These are phyloP conservation scores for Goniozus legneri DNA, from an alignment of 1,140 invertebrate species.

Conservation along the genomic window DNA sequence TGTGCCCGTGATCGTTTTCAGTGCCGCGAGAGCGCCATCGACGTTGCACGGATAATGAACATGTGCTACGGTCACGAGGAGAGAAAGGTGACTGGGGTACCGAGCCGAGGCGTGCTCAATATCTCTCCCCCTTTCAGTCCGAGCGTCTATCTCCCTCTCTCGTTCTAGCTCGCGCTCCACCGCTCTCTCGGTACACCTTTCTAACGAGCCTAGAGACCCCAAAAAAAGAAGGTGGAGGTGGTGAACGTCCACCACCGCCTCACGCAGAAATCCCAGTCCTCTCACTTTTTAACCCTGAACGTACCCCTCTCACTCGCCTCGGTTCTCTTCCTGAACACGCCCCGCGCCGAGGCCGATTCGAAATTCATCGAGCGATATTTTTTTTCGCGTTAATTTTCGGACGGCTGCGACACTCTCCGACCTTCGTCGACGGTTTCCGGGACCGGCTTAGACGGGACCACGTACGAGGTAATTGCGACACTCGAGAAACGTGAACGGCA, in stretches of 20 bases:
- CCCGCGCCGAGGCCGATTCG: too few relatives aligned
- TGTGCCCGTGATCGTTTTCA: conserved; percentile 7
- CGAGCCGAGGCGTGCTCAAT: conserved; percentile 39
- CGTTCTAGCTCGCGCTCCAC: too few relatives aligned
- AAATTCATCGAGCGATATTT: too few relatives aligned
- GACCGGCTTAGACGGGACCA: conserved; percentile 9
- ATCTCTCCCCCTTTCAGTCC: conserved; percentile 47
- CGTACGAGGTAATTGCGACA: too few relatives aligned
- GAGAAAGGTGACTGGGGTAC: conserved; percentile 48
- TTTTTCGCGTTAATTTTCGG: too few relatives aligned
- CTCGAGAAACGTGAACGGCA: too few relatives aligned
- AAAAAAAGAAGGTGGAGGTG: not conserved
- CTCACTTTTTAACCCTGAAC: not conserved
- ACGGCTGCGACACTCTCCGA: conserved; percentile 16
- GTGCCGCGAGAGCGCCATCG: conserved; percentile 40
- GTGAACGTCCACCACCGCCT: not conserved
- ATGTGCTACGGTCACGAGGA: conserved; percentile 49
- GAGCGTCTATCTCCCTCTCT: conserved; percentile 46
- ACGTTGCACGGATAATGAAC: conserved; percentile 33
- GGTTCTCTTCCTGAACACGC: not conserved
- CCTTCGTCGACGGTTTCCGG: conserved; percentile 7
- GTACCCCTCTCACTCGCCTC: not conserved
- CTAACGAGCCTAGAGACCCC: not conserved
- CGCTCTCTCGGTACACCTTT: conserved; percentile 5
- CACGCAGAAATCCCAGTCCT: not conserved